phyloP scores from a whole-genome alignment of 2,113 vertebrate species.

The Gobiocypris rarus region DNA sequence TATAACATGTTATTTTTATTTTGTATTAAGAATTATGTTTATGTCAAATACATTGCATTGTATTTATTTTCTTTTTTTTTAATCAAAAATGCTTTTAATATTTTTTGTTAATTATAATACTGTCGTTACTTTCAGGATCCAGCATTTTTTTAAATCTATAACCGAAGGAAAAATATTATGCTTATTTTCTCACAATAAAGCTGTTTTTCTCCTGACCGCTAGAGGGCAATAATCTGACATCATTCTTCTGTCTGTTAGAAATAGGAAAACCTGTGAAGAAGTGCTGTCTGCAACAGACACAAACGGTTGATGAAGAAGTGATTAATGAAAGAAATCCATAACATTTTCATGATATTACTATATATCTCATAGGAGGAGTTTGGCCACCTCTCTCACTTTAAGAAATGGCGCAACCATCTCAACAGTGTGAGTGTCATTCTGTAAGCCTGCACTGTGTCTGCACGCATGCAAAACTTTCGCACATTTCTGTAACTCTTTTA shows the following conservation, averaged over 20 bases:
- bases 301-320: slow-evolving; percentile 21
- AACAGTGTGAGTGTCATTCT: slow-evolving; percentile 21
- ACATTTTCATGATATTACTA: neutral
- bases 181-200: neutral
- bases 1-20: neutral
- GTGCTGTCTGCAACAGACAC: neutral
- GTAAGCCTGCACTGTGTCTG: neutral
- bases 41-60: neutral
- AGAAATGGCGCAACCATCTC: slow-evolving; percentile 16
- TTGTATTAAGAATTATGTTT: no score
- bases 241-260: neutral
- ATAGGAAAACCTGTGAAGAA: slow-evolving; percentile 3
- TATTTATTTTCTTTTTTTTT: neutral
- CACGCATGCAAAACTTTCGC: slow-evolving; percentile 16
- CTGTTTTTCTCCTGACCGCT: slow-evolving; percentile 1
- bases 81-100: neutral
- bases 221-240: neutral
- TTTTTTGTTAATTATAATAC: neutral
- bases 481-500: neutral
- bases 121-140: neutral
- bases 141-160: neutral
- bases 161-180: no score
- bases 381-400: neutral
- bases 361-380: neutral
- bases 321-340: neutral